Evolutionary conservation across 2,797 vertebrate species (phyloP).

Genomic region (Spinus olivaceus): DNA sequence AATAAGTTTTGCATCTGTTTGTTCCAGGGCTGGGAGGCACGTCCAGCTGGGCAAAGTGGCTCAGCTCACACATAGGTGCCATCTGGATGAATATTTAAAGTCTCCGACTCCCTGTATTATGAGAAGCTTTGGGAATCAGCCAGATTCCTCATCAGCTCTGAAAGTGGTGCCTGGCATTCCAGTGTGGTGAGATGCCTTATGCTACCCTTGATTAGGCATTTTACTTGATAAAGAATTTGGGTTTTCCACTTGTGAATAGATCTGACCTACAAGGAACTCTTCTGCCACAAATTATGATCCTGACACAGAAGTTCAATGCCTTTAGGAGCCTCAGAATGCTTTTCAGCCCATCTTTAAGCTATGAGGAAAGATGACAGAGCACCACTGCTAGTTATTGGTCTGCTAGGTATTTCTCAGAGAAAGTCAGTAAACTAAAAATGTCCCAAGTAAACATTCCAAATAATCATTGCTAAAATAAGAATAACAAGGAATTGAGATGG

Average conservation of each 20-base stretch:
- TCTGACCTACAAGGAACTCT: neutral
- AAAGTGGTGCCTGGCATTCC: neutral
- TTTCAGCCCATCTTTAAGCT: neutral
- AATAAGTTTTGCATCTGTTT: neutral
- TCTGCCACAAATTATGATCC: neutral
- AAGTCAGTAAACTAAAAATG: neutral
- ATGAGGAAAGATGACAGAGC: neutral
- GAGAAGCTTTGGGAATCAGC: neutral
- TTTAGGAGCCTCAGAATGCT: neutral
- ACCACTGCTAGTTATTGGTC: neutral
- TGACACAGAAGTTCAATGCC: neutral
- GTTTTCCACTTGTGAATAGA: neutral
- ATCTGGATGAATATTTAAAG: neutral
- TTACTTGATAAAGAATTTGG: neutral
- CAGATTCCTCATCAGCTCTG: neutral
- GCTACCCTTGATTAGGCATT: neutral
- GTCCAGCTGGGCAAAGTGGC: fast-evolving
- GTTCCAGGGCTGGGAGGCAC: neutral
- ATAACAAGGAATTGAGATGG: neutral
- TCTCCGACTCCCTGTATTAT: neutral
- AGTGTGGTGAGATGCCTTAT: neutral
- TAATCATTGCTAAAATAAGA: neutral
- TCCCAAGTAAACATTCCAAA: neutral
- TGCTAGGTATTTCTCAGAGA: neutral
- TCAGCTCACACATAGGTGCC: neutral